Evolutionary conservation across 1,140 invertebrate genomes (phyloP), one percentile per base, ranked within the genome.

Genomic region (Microplitis mediator): DNA sequence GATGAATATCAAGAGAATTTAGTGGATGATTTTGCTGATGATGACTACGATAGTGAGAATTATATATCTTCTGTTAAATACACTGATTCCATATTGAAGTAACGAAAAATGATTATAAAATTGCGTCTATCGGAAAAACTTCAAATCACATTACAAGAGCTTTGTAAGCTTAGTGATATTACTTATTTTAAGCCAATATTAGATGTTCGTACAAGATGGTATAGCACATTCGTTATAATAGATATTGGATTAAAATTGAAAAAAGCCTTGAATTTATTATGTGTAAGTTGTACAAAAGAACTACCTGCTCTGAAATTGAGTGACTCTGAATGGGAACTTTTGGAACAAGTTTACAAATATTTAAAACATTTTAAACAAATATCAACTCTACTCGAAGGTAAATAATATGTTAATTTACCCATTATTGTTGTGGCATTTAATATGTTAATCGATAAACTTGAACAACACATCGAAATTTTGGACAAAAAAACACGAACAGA

Each of bases 401-500:
- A 76, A 60, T 69, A 74, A 69, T 72, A 76, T 69, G 69, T 60
- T 4, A 74, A 73, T 16, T 67, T 74, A 58, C 69, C 69, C 13
- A 54, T 72, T 5, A 65, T 76, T 11, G 72, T 72, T 35, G 34
- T 76, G 45, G 50, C 32, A 13, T 76, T 76, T 72, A 84, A 84
- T 78, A 75, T 82, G 64, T 76, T 83, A 65, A 74, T 84, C 14
- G 81, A 83, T 77, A 80, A 81, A 77, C 79, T 83, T 74, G 64
- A 75, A 32, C 63, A 64, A 36, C 32, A 64, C 35, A 71, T 71
- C 16, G 32, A 54, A 52, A 50, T 64, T 39, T 13, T 71, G 35
- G 62, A 71, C 52, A 2, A 54, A 34, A 34, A 63, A 23, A 39
- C 5, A 34, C 36, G 1, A 1, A 9, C 36, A 39, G 36, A 39